Conservation (phyloP, 2,888 invertebrate species). For the Morpho deidamia region DNA sequence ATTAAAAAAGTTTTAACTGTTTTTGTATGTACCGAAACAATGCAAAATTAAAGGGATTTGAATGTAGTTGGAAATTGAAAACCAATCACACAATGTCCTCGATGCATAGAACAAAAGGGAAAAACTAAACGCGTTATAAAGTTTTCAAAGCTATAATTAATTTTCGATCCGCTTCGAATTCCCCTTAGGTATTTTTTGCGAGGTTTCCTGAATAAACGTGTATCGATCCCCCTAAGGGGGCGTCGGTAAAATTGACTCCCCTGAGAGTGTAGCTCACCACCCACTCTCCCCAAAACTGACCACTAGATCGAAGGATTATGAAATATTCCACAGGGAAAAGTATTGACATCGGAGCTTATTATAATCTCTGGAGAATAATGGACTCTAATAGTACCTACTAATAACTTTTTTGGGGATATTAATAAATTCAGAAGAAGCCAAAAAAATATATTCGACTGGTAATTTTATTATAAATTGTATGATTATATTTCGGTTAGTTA, state of each 20-base stretch:
- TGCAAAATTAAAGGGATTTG: too few species aligned
- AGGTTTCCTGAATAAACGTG: slow-evolving; percentile 59
- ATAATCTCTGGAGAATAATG: slow-evolving; percentile 1
- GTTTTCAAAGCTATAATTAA: slow-evolving; percentile 59
- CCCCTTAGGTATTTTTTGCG: slow-evolving; percentile 49
- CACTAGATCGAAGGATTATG: slow-evolving; percentile 65
- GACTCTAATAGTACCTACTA: background rate
- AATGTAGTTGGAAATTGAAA: slow-evolving; percentile 1
- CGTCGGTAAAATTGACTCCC: slow-evolving; percentile 50
- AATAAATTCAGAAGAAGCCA: too few species aligned
- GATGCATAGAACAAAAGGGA: slow-evolving; percentile 19
- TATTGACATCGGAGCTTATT: slow-evolving; percentile 6
- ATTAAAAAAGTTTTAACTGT: too few species aligned
- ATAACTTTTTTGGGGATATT: too few species aligned
- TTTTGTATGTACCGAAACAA: background rate
- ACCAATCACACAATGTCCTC: slow-evolving; percentile 13
- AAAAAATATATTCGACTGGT: too few species aligned
- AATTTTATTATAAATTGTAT: too few species aligned
- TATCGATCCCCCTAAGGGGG: slow-evolving; percentile 32
- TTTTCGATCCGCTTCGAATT: slow-evolving; percentile 64
- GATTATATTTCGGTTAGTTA: too few species aligned
- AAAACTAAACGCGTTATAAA: slow-evolving; percentile 35
- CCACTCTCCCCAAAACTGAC: slow-evolving; percentile 40
- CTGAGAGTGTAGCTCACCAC: slow-evolving; percentile 37
- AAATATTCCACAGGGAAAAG: slow-evolving; percentile 48